Base-by-base conservation (phyloP, 1,140 invertebrate species). In the Drosophila lini region DNA sequence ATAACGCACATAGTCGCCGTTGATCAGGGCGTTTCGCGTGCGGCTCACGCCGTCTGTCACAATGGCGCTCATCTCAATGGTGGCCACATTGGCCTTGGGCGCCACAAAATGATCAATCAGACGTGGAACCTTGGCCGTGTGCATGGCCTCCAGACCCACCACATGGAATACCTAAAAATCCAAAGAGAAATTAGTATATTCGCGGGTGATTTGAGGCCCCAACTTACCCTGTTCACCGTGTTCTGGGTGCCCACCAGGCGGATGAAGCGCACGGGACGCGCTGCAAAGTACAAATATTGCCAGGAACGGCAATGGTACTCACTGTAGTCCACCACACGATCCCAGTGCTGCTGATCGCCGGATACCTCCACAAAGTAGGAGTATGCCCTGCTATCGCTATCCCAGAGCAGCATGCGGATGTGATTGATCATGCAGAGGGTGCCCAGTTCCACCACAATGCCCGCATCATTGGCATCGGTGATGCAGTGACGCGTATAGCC, bases 311-410 rank as follows among this genome's bases (percentile, higher is more conserved):
- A 99, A 91, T 96, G 95, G 93, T 97, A 99, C 56, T 95, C 93
- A 55, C 96, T 96, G 93, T 99, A 96, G 93, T 99, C 98, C 45
- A 99, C 95, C 34, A 99, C 96, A 64, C 96, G 94, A 58, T 97
- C 95, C 98, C 98, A 99, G 92, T 99, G 97, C 93, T 97, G 97
- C 92, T 97, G 96, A 94, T 99, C 97, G 93, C 99, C 97, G 1
- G 98, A 99, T 11, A 99, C 97, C 93, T 99, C 98, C 68, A 99
- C 96, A 89, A 96, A 99, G 93, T 99, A 99, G 0, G 98, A 98
- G 93, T 99, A 99, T 3, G 98, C 98, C 67, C 98, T 95, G 88
- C 95, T 94, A 93, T 99, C 98, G 80, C 96, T 94, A 93, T 99
- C 98, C 98, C 98, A 99, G 1, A 99, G 93, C 50, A 99, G 93